These are phyloP conservation scores for Euwallacea fornicatus DNA, from an alignment of 1,140 invertebrate species.

Conservation along the genomic window DNA sequence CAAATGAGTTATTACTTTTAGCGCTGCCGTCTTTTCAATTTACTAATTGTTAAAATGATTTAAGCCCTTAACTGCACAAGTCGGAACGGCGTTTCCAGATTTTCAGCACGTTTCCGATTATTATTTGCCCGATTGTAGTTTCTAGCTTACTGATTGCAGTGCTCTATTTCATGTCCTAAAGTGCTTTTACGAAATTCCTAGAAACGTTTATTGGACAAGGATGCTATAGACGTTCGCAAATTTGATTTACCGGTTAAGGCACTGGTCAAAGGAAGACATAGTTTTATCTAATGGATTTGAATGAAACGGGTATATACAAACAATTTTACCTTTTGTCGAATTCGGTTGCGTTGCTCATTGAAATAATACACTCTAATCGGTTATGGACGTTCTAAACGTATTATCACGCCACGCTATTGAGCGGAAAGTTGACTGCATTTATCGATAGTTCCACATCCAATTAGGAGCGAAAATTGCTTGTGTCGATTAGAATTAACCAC, in stretches of 20 bases:
- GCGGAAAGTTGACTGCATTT: too few relatives aligned
- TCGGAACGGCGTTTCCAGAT: not conserved
- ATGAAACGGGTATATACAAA: too few relatives aligned
- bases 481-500: too few relatives aligned
- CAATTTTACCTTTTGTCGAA: too few relatives aligned
- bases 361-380: too few relatives aligned
- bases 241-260: not conserved
- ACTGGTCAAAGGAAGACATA: too few relatives aligned
- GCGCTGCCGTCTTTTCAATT: slow-evolving; percentile 27
- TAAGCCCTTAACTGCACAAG: slow-evolving; percentile 18
- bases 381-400: too few relatives aligned
- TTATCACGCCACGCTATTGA: too few relatives aligned
- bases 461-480: too few relatives aligned
- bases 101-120: slow-evolving; percentile 12
- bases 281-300: too few relatives aligned
- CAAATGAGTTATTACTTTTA: slow-evolving; percentile 21
- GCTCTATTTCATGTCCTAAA: not conserved
- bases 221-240: not conserved
- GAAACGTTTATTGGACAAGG: not conserved
- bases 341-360: too few relatives aligned
- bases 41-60: slow-evolving; percentile 42
- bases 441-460: too few relatives aligned
- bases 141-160: slow-evolving; percentile 3
- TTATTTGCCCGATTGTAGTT: slow-evolving; percentile 11
- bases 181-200: not conserved